Evolutionary conservation across 1,140 invertebrate species (phyloP), one percentile per base, ranked within the genome.

Genomic region (Drosophila miranda): DNA sequence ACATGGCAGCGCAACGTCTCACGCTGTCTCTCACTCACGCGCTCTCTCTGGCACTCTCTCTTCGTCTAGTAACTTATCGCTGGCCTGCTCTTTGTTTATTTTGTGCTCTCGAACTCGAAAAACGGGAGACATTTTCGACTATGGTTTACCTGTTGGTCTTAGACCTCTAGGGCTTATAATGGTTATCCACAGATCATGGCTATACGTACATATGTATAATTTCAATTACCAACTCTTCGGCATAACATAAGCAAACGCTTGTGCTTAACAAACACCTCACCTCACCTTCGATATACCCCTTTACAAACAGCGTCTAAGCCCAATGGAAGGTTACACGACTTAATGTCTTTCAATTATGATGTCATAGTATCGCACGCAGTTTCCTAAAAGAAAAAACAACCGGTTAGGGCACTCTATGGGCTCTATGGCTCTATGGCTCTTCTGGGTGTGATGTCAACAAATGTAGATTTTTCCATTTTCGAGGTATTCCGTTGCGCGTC

Each of bases 361-460:
- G 79, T 83, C 79, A 68, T 67, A 30, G 34, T 5, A 4, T 4
- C 34, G 49, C 61, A 83, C 68, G 19, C 64, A 60, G 67, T 59
- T 56, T 56, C 50, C 43, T 41, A 70, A 42, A 5, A 38, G 4
- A 83, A 78, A 75, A 26, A 5, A 4, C 23, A 26, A 83, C 79
- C 71, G 74, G 79, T 83, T 72, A 8, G 9, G 56, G 6, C 52
- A 21, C 34, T 4, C 53, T 49, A 19, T 19, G 19, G 19, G 19
- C 19, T 19, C 19, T 19, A 19, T 1, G 19, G 19, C 1, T 19
- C 23, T 23, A 3, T 23, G 21, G 8, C 6, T 23, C 9, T 11
- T 38, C 41, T 30, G 50, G 43, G 23, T 82, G 61, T 82, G 75
- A 83, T 83, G 79, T 78, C 79, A 83, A 83, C 75, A 75, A 66